Conservation (phyloP, 2,888 invertebrate genomes). For the Gymnosoma rotundatum region DNA sequence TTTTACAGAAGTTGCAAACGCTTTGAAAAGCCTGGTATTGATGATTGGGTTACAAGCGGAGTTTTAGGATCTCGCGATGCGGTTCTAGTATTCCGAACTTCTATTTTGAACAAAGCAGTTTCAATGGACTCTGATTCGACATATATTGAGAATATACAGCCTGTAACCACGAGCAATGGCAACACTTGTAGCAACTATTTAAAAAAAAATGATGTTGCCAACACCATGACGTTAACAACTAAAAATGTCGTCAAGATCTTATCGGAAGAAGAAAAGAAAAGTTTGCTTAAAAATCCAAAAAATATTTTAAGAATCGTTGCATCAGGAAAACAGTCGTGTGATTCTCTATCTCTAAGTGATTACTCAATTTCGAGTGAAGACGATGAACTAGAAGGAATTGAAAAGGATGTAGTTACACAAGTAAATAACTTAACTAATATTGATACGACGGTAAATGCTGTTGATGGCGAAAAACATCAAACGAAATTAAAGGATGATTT, state of each 20-base stretch:
- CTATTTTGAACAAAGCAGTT: constrained; percentile 82
- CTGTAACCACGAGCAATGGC: not conserved
- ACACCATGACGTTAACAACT: constrained; percentile 48
- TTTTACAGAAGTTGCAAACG: constrained; percentile 71
- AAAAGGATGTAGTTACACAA: constrained; percentile 43
- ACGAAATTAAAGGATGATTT: constrained; percentile 63
- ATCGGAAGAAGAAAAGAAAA: constrained; percentile 3
- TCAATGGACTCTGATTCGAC: constrained; percentile 34
- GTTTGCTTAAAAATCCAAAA: constrained; percentile 23
- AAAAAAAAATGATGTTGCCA: not conserved
- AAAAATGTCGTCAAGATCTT: not conserved
- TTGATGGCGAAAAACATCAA: constrained; percentile 71
- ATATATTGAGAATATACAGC: not conserved
- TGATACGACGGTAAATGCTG: constrained; percentile 23
- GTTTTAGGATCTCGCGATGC: constrained; percentile 86
- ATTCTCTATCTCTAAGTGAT: constrained; percentile 78
- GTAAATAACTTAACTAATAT: not conserved
- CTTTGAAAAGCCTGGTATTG: constrained; percentile 72
- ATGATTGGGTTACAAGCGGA: constrained; percentile 84
- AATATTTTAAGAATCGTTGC: constrained; percentile 30
- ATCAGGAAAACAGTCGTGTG: constrained; percentile 66
- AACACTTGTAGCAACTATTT: constrained; percentile 2
- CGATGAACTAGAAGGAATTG: constrained; percentile 77
- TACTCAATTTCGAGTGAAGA: constrained; percentile 80
- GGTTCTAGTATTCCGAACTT: constrained; percentile 86